Evolutionary conservation across 2,797 vertebrate genomes (phyloP), one percentile per base, ranked within the genome.

Genomic region (Oryzias dopingdopingensis): DNA sequence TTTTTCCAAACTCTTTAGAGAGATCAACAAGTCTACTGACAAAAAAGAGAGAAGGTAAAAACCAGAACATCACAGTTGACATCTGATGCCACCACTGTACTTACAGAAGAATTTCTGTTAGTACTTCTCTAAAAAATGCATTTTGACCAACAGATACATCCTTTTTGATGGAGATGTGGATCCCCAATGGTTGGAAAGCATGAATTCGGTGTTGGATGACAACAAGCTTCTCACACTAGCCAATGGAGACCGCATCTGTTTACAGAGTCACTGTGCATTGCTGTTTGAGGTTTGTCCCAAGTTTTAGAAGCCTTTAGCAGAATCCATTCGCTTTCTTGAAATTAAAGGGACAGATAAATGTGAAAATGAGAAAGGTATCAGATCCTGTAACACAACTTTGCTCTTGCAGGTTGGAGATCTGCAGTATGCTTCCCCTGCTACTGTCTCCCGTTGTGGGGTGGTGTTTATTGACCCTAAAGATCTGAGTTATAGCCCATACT

Each of bases 151-250:
- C 86, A 99, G 97, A 84, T 99, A 98, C 66, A 96, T 99, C 65
- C 87, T 99, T 56, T 99, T 98, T 77, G 97, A 99, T 67, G 97
- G 97, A 4, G 97, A 99, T n/a, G 97, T 99, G 56, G 97, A 99
- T 48, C 95, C 97, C 49, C 86, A 98, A 16, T 99, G 97, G 97
- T 96, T 99, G 4, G 97, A 99, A 81, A 99, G 98, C 80, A 99
- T 99, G 97, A 98, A 99, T 85, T 99, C 97, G 0, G 97, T 99
- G 70, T 99, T 99, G 97, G 97, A 99, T 26, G 97, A 99, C 86
- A 99, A 99, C 88, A 98, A 92, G 77, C 87, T 99, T 56, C 71
- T 99, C 81, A 99, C 97, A 0, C 75, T 99, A 78, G 96, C 97
- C 62, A 99, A 98, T 0, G 97, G 97, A 20, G 97, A 99, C 69